Conservation (phyloP, 2,113 vertebrate genomes). For the Rhodinocichla rosea region DNA sequence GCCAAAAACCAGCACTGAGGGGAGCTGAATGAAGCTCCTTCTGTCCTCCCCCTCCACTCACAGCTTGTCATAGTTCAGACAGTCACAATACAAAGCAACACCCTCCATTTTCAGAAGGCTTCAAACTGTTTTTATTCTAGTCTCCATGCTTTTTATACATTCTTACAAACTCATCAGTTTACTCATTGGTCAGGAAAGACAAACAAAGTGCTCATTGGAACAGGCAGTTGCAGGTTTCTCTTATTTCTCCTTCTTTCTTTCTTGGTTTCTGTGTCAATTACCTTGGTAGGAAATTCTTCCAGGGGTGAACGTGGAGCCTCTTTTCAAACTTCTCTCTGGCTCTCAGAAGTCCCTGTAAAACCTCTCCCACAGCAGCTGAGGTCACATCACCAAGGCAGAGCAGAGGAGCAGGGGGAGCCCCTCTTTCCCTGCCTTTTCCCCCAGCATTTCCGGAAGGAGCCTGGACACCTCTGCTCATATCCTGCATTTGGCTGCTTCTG, state of each 20-base stretch:
- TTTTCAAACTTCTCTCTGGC: not conserved
- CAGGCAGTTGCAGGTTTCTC: not conserved
- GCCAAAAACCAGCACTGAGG: not conserved
- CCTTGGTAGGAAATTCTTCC: not conserved
- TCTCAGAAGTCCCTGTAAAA: not conserved
- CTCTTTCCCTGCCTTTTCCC: not conserved
- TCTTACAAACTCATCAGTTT: not conserved
- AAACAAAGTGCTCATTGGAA: not conserved
- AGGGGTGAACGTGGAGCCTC: not conserved
- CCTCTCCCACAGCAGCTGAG: not conserved
- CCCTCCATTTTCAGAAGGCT: not conserved
- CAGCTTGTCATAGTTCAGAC: not conserved
- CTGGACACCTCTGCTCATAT: slow-evolving; percentile 72
- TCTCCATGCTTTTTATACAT: not conserved
- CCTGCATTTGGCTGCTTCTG: slow-evolving; percentile 62
- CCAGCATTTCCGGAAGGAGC: slow-evolving; percentile 65
- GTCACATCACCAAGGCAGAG: slow-evolving; percentile 16
- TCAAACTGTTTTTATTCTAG: not conserved
- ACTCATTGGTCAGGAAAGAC: no score
- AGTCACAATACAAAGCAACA: not conserved
- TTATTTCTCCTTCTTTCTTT: not conserved
- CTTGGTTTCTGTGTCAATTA: not conserved
- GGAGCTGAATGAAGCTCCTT: not conserved
- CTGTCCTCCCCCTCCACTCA: not conserved
- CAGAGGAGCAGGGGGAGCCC: slow-evolving; percentile 27